Evolutionary conservation across 2,888 invertebrate genomes (phyloP).

Genomic region (Glaucopsyche alexis): DNA sequence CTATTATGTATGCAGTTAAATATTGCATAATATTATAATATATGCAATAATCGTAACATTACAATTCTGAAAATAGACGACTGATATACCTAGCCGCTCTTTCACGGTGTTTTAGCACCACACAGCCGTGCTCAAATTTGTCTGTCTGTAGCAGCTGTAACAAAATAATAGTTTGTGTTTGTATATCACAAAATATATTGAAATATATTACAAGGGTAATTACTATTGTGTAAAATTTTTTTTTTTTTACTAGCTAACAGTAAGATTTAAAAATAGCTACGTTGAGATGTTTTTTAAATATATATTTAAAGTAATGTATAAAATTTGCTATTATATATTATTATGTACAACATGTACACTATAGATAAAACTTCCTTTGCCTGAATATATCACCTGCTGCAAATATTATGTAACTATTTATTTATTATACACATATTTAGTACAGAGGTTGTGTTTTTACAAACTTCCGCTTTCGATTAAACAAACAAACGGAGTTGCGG

Average conservation of each 20-base stretch:
- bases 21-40: too few species aligned
- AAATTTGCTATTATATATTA: too few species aligned
- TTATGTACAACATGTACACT: too few species aligned
- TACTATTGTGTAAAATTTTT: too few species aligned
- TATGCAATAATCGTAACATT: slow-evolving; percentile 19
- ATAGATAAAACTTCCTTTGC: too few species aligned
- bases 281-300: too few species aligned
- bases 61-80: slow-evolving; percentile 3
- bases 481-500: background rate
- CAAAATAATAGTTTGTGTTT: background rate
- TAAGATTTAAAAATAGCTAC: too few species aligned
- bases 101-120: slow-evolving; percentile 30
- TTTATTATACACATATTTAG: background rate
- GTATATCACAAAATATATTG: background rate
- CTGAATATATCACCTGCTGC: too few species aligned
- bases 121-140: slow-evolving; percentile 21
- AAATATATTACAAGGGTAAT: background rate
- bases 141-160: slow-evolving; percentile 7
- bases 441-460: background rate
- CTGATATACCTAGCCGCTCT: slow-evolving; percentile 7
- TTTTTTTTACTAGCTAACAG: too few species aligned
- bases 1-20: background rate
- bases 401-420: background rate
- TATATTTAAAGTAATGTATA: too few species aligned
- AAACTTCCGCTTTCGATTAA: slow-evolving; percentile 4